phyloP scores from a whole-genome alignment of 2,888 invertebrate species.

The Vannuccia rotundouncinata region DNA sequence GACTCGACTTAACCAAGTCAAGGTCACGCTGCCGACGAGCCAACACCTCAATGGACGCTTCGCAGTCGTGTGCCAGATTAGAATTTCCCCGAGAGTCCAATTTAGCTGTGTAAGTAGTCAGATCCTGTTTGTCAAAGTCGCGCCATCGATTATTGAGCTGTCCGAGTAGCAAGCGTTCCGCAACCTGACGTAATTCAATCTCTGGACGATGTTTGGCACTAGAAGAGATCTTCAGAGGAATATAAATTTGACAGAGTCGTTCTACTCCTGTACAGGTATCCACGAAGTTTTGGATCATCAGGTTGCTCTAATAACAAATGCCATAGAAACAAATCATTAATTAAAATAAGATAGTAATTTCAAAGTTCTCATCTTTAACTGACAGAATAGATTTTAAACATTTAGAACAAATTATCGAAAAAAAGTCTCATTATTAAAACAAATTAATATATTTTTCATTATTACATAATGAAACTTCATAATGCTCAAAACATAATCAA shows the following conservation, averaged over 20 bases:
- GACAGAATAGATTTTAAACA: no score
- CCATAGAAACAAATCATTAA: no score
- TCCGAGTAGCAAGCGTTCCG: not conserved
- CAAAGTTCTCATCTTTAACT: no score
- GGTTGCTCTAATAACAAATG: no score
- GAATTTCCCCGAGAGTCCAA: not conserved
- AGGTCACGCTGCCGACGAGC: conserved; percentile 22
- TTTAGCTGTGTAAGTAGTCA: not conserved
- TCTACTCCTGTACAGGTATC: conserved; percentile 2
- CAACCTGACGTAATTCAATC: not conserved
- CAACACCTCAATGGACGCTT: not conserved
- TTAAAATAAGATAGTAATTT: no score
- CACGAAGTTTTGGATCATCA: conserved; percentile 24
- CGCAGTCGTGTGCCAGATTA: not conserved
- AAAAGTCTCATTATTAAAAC: no score
- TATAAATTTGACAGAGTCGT: not conserved
- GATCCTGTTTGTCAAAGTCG: conserved; percentile 5
- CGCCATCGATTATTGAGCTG: not conserved
- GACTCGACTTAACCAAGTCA: conserved; percentile 30
- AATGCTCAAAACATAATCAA: no score
- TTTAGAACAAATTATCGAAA: no score
- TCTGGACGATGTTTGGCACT: not conserved
- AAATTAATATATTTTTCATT: no score
- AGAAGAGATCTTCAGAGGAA: not conserved
- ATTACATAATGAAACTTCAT: no score